phyloP scores from a whole-genome alignment of 1,140 invertebrate species.

The Drosophila rufa region DNA sequence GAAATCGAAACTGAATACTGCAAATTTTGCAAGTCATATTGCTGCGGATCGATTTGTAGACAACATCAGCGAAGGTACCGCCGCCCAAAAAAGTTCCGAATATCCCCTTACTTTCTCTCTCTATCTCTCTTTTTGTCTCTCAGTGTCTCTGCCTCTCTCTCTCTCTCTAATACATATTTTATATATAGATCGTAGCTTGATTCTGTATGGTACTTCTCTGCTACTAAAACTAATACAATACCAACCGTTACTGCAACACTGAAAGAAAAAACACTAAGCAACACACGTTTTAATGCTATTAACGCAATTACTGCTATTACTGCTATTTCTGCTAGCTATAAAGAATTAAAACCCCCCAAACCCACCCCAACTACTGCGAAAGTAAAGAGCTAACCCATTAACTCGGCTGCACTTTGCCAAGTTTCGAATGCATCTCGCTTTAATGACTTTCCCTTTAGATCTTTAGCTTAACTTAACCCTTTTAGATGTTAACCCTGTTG shows the following conservation, averaged over 20 bases:
- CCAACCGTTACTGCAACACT: conserved; percentile 45
- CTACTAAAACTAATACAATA: conserved; percentile 46
- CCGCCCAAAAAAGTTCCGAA: conserved; percentile 58
- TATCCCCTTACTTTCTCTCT: conserved; percentile 55
- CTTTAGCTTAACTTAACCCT: conserved; percentile 12
- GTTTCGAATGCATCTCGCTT: conserved; percentile 41
- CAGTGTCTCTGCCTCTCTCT: conserved; percentile 31
- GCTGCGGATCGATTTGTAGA: conserved; percentile 33
- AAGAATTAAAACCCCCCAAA: neutral
- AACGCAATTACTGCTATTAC: conserved; percentile 41
- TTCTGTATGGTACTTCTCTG: conserved; percentile 50
- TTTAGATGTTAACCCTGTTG: conserved; percentile 25
- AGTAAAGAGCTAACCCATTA: conserved; percentile 34
- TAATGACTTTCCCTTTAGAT: conserved; percentile 42
- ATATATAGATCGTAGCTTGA: conserved; percentile 43
- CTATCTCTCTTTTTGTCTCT: conserved; percentile 49
- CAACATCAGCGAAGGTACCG: conserved; percentile 73
- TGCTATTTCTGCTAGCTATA: conserved; percentile 33
- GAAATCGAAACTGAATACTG: conserved; percentile 9
- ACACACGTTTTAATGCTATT: conserved; percentile 49
- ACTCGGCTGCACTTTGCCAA: conserved; percentile 36
- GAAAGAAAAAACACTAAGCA: conserved; percentile 17
- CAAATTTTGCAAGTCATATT: conserved; percentile 36
- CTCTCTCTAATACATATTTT: conserved; percentile 12
- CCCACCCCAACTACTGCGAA: conserved; percentile 12